Conservation (phyloP, 2,797 vertebrate species). For the Chloroceryle inda region DNA sequence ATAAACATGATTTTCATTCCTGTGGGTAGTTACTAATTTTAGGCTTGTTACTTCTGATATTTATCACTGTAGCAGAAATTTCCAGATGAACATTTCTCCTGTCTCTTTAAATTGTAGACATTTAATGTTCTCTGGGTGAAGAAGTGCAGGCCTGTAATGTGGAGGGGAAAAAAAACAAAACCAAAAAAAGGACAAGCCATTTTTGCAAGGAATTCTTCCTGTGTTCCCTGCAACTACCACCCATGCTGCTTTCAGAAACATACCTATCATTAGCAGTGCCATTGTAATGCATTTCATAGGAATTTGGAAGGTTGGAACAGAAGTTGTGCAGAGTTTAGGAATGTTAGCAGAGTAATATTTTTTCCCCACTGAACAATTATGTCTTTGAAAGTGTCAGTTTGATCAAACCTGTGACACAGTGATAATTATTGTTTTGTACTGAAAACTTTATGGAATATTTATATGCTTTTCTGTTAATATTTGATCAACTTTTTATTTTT, state of each 20-base stretch:
- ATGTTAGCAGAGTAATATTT: background rate
- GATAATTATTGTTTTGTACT: constrained; percentile 50
- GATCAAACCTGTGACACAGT: constrained; percentile 20
- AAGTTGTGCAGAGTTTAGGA: constrained; percentile 1
- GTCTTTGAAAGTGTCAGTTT: constrained; percentile 22
- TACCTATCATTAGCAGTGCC: background rate
- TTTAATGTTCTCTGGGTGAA: background rate
- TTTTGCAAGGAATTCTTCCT: background rate
- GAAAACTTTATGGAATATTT: constrained; percentile 60
- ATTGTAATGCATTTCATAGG: constrained; percentile 29
- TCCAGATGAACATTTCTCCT: background rate
- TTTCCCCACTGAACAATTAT: constrained; percentile 21
- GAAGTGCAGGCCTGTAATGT: background rate
- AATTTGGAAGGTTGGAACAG: constrained; percentile 36
- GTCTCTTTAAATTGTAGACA: background rate
- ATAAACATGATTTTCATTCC: background rate
- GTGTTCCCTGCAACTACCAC: background rate
- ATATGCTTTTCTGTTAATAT: constrained; percentile 45
- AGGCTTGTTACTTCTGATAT: background rate
- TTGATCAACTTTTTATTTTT: constrained; percentile 27
- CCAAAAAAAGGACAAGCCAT: background rate
- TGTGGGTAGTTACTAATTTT: background rate
- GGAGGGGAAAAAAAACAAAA: too few relatives aligned
- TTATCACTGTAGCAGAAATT: background rate
- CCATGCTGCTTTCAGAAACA: constrained; percentile 18